Percentiles rank a stretch among this genome's conserved stretches.
Evolutionary conservation across 2,797 vertebrate genomes (phyloP).

Genomic region (Delichon dasypus): DNA sequence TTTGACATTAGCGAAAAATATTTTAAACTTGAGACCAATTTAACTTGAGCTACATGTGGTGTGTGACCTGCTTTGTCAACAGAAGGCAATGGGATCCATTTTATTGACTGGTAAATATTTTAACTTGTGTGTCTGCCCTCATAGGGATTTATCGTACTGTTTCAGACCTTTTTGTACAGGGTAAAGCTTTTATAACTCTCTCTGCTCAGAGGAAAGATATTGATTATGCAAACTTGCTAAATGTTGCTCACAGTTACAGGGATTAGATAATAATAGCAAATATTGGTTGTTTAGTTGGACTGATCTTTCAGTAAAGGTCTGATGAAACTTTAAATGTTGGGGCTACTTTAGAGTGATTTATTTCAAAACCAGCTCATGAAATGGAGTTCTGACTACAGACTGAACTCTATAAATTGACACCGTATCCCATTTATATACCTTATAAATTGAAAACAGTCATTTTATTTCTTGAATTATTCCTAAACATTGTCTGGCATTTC

Average conservation of each 20-base stretch:
- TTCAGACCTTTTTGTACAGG: conserved; percentile 9
- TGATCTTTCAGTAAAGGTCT: conserved; percentile 19
- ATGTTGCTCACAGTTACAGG: conserved; percentile 23
- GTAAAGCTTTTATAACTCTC: conserved; percentile 1
- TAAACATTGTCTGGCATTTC: neutral
- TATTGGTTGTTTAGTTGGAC: conserved; percentile 1
- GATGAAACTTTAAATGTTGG: neutral
- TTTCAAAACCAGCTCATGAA: neutral
- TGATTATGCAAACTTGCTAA: conserved; percentile 46
- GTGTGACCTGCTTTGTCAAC: neutral
- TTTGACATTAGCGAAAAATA: neutral
- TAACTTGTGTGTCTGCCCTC: neutral
- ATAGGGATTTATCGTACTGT: neutral
- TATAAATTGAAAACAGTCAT: neutral
- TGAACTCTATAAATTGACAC: conserved; percentile 1
- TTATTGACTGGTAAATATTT: conserved; percentile 57
- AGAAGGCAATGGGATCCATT: neutral
- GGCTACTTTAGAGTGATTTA: neutral
- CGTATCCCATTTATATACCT: neutral
- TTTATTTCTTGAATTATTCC: conserved; percentile 20
- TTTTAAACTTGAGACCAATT: conserved; percentile 3
- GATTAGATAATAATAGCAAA: neutral
- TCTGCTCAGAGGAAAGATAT: conserved; percentile 7
- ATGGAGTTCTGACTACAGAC: neutral
- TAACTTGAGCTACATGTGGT: neutral